Base-by-base conservation (phyloP, 2,888 invertebrate species). In the Physocephala rufipes region DNA sequence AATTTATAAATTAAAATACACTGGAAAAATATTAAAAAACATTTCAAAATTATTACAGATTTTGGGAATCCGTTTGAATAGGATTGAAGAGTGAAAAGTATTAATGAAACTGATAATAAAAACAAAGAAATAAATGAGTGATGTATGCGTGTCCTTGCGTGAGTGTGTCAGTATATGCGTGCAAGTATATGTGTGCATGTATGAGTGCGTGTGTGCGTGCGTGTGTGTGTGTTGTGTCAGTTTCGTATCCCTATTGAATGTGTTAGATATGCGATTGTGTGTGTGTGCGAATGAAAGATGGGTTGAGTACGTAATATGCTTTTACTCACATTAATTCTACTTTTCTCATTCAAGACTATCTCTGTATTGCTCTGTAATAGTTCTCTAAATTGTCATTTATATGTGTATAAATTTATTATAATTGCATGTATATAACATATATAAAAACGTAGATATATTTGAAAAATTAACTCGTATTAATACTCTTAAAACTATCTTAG, bases 1-100 rank as follows among this genome's bases (percentile, higher is more conserved):
- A 71, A 74, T 73, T 64, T 59, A 43, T 51, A 51, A 65, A 67
- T 53, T 15, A 63, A 62, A 69, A 61, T 47, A 19, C 16, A 51
- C 64, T 69, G 61, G 68, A 51, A 36, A 63, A 49, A 45, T 53
- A 67, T 59, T 24, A 15, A 69, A 28, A 51, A 68, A 58, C 26
- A 64, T 47, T 47, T 19, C 49, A 28, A 58, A 21, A 26, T 21
- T 43, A 30, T 62, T 4, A 63, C 19, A 63, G 30, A 49, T 53
- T 19, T 58, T 36, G 55, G 16, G 1, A 21, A 67, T n/a, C 30
- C 24, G 21, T 21, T 26, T n/a, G n/a, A n/a, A 53, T 58, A 16
- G 58, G n/a, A 16, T 58, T 62, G 16, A 7, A 36, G n/a, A 28
- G 4, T 7, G n/a, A 21, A 45, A 24, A 63, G 2, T 24, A 16